A percentile compares a stretch with the other conserved stretches of the same genome.
Conservation (phyloP, 2,888 invertebrate genomes). For the Amphiduros pacificus region DNA sequence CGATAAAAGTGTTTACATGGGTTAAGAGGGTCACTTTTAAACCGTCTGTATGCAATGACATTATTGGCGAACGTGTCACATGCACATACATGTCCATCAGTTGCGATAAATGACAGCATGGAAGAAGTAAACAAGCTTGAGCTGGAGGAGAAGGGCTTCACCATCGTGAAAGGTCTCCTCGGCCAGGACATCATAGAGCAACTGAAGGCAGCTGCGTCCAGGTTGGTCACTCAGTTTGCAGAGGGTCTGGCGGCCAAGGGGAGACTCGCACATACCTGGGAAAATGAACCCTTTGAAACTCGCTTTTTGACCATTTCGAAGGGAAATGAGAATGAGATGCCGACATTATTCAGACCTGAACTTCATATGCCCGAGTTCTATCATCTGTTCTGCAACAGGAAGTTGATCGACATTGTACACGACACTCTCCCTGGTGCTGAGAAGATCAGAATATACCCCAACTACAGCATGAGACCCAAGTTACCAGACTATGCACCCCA, state of each 20-base stretch:
- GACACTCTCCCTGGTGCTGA: not conserved
- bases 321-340: not conserved
- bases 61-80: too few species aligned
- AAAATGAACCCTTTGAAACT: not conserved
- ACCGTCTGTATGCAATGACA: too few species aligned
- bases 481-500: constrained; percentile 8
- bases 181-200: not conserved
- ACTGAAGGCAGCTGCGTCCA: not conserved
- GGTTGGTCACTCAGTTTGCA: not conserved
- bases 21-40: too few species aligned
- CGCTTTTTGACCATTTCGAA: not conserved
- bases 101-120: too few species aligned
- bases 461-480: constrained; percentile 13
- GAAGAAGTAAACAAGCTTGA: too few species aligned
- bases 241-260: not conserved
- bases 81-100: too few species aligned
- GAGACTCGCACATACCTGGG: not conserved
- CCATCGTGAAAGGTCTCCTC: constrained; percentile 2
- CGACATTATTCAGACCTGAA: constrained; percentile 2
- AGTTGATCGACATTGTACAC: not conserved
- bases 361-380: constrained; percentile 4
- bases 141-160: constrained; percentile 5
- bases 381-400: not conserved
- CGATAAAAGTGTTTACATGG: too few species aligned
- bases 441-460: constrained; percentile 6